These are phyloP conservation scores for Eptesicus fuscus DNA, from an alignment of 2,113 vertebrate species.

Conservation along the genomic window DNA sequence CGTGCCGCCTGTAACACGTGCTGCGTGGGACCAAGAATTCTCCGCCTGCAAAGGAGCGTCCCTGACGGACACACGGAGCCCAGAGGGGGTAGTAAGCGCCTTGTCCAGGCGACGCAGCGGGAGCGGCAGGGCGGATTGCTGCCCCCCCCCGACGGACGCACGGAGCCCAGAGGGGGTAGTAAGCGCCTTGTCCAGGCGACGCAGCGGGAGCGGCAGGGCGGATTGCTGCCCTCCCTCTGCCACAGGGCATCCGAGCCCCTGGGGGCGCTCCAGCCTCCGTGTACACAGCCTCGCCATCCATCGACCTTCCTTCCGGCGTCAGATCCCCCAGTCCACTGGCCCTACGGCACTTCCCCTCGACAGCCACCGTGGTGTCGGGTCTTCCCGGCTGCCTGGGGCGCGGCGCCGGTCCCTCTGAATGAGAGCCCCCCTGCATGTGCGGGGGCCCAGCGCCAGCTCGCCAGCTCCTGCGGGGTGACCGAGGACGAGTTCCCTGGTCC, in stretches of 20 bases:
- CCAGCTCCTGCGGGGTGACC: neutral
- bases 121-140: too few species aligned
- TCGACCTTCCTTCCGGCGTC: neutral
- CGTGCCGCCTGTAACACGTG: neutral
- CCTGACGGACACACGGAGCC: neutral
- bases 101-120: neutral
- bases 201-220: neutral
- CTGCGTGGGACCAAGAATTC: neutral
- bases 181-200: neutral
- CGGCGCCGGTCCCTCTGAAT: neutral
- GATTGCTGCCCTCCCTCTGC: too few species aligned
- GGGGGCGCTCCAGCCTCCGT: neutral
- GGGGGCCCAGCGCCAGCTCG: neutral
- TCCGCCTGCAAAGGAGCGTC: neutral
- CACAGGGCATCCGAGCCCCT: neutral
- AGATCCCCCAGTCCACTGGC: neutral
- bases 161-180: neutral
- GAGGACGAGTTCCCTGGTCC: too few species aligned
- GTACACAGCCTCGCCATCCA: fast-evolving
- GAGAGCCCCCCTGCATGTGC: neutral
- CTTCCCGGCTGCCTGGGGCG: neutral
- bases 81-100: neutral
- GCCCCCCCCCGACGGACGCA: fast-evolving
- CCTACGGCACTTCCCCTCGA: neutral
- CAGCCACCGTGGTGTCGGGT: fast-evolving